Conservation (phyloP, 2,113 vertebrate genomes). For the Cariama cristata region DNA sequence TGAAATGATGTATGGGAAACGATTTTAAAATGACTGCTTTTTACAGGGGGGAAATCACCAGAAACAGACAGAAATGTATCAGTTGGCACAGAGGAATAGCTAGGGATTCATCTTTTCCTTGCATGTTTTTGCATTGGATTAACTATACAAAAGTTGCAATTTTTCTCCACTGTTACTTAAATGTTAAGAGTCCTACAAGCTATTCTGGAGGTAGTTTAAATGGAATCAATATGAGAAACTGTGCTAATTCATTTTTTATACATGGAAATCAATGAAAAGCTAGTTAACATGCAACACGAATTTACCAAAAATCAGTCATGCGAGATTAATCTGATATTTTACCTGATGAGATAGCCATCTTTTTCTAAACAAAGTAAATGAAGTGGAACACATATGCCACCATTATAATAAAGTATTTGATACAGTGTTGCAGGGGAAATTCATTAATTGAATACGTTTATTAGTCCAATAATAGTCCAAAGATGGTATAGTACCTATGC, state of each 20-base stretch:
- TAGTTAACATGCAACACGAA: background rate
- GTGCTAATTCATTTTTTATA: background rate
- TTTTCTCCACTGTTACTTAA: background rate
- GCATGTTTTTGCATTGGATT: background rate
- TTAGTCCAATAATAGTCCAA: background rate
- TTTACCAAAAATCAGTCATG: background rate
- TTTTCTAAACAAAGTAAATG: background rate
- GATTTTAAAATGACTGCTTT: background rate
- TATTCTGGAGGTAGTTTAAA: background rate
- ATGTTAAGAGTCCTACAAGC: background rate
- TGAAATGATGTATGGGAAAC: background rate
- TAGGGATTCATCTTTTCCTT: background rate
- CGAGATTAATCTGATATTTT: background rate
- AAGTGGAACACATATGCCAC: background rate
- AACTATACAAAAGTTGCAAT: background rate
- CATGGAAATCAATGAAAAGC: background rate
- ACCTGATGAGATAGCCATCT: background rate
- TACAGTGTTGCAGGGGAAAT: background rate
- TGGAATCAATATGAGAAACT: background rate
- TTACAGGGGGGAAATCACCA: background rate
- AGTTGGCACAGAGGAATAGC: background rate
- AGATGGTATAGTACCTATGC: background rate
- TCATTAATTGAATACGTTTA: background rate
- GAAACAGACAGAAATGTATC: background rate
- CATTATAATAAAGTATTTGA: background rate